Base-by-base conservation (phyloP, 2,888 invertebrate genomes). In the Eupithecia subfuscata region DNA sequence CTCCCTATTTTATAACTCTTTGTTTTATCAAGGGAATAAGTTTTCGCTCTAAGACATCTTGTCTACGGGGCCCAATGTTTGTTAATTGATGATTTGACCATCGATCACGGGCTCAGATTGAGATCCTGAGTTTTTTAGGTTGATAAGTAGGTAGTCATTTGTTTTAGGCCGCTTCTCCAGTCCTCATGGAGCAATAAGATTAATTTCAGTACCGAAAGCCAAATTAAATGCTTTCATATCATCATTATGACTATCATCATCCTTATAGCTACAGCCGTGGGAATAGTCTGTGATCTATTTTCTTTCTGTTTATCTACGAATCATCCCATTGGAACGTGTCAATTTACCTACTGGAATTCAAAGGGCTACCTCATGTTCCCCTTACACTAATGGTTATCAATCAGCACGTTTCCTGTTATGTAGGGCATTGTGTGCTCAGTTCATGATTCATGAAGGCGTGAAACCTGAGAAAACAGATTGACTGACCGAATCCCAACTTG, bases 41-140 rank as follows among this genome's bases (percentile, higher is more conserved):
- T 83, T 79, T 30, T 30, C 30, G 30, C 30, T 30, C 2, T 30
- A 30, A 30, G 30, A 30, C n/a, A 63, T 45, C 48, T 85, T 87
- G 88, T 86, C 86, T 81, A 72, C 75, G 80, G 73, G 76, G 80
- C 80, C 78, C 70, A 60, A 73, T 68, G 80, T 76, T 69, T 81
- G 80, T 82, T 90, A 88, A 90, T 89, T 87, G 85, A 89, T 89
- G 87, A 80, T 86, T 83, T 81, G 77, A 74, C 76, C 80, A 83
- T 84, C 81, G 77, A 82, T 83, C 80, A 81, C 76, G 76, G 76
- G 60, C 71, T 70, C 37, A 22, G 71, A 71, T 73, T 40, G 34
- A 72, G 67, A 56, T 45, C 60, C 40, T 67, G 30, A 68, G 68
- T 37, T 71, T 69, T 64, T 73, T 45, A 14, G 64, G 68, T 67